These are phyloP conservation scores for Carduelis carduelis DNA, from an alignment of 2,797 vertebrate species.

Conservation along the genomic window DNA sequence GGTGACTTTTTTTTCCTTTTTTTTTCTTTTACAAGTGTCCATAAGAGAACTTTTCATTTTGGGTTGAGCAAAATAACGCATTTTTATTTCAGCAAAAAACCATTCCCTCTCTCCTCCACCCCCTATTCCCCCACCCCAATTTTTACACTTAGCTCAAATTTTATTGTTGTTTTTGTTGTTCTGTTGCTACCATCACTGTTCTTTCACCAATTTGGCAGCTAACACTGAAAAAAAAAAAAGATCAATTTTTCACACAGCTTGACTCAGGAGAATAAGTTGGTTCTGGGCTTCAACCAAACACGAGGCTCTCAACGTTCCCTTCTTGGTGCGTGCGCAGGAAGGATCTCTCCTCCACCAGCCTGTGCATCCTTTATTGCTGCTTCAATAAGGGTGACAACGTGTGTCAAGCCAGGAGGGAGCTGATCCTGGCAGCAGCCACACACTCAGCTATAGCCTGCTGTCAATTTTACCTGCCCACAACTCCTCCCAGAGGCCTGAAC, in stretches of 20 bases:
- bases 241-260: background rate
- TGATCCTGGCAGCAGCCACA: background rate
- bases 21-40: accelerated
- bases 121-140: accelerated
- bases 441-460: background rate
- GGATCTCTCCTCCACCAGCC: background rate
- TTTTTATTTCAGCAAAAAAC: background rate
- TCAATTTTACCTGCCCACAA: background rate
- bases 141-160: background rate
- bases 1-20: background rate
- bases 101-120: accelerated
- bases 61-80: background rate
- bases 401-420: background rate
- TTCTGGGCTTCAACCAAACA: background rate
- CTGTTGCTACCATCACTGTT: background rate
- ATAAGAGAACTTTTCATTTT: background rate
- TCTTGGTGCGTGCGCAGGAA: background rate
- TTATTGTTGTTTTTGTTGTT: background rate
- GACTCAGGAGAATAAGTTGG: background rate
- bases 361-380: background rate
- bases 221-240: accelerated
- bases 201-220: background rate
- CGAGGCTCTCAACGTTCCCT: accelerated
- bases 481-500: background rate
- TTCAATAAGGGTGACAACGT: background rate